Evolutionary conservation across 2,113 vertebrate species (phyloP).

Genomic region (Crotalus tigris): DNA sequence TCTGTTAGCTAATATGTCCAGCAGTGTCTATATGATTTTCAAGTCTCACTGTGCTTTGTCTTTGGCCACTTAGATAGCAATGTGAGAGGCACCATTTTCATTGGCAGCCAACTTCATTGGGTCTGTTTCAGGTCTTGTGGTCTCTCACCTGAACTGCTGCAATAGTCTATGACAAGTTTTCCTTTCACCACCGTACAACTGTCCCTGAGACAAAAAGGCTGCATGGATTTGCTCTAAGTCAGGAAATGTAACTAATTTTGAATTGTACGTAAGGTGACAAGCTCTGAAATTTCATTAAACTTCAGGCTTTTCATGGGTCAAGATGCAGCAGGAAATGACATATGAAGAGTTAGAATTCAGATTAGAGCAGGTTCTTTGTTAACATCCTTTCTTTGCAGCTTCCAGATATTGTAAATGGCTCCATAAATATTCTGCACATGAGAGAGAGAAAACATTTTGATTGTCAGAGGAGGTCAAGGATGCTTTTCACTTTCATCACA

Average conservation of each 20-base stretch:
- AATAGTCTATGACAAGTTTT: not conserved
- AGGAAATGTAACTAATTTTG: constrained; percentile 44
- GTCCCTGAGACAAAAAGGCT: not conserved
- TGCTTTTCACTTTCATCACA: constrained; percentile 45
- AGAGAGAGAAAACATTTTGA: constrained; percentile 40
- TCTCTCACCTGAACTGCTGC: not conserved
- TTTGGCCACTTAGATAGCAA: not conserved
- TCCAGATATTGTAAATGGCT: constrained; percentile 47
- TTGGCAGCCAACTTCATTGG: not conserved
- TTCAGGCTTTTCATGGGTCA: constrained; percentile 41
- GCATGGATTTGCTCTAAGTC: not conserved
- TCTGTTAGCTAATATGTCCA: not conserved
- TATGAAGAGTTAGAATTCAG: not conserved
- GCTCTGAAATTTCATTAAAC: constrained; percentile 43
- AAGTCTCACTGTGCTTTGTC: not conserved
- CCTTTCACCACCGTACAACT: not conserved
- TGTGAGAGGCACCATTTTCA: not conserved
- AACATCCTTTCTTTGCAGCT: constrained; percentile 44
- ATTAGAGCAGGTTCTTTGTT: not conserved
- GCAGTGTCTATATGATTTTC: not conserved
- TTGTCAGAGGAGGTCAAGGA: constrained; percentile 54
- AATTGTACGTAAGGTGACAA: constrained; percentile 48
- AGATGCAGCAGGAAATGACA: constrained; percentile 36
- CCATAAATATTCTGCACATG: constrained; percentile 18
- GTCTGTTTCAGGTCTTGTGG: not conserved